Evolutionary conservation across 2,888 invertebrate species (phyloP).

Genomic region (Labia minor): DNA sequence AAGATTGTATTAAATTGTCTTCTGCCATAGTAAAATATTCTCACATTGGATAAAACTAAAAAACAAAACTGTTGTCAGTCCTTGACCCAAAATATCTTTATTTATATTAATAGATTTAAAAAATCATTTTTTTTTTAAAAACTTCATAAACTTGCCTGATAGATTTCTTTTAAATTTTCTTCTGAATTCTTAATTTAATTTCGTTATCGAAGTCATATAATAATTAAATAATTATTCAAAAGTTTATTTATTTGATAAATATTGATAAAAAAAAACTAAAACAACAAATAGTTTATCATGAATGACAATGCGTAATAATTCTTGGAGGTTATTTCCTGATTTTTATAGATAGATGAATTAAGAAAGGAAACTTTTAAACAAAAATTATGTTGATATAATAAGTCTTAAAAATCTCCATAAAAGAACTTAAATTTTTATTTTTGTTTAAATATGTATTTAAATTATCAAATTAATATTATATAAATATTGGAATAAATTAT

Average conservation of each 20-base stretch:
- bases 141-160: not conserved
- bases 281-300: not conserved
- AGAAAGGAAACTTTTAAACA: not conserved
- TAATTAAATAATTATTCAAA: not conserved
- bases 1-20: not conserved
- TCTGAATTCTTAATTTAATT: not conserved
- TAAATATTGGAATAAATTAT: no score
- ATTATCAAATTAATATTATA: no score
- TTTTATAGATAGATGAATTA: not conserved
- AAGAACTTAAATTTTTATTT: no score
- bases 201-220: not conserved
- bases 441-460: no score
- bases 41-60: not conserved
- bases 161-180: not conserved
- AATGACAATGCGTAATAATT: not conserved
- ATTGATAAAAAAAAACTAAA: not conserved
- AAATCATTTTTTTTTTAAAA: not conserved
- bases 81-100: not conserved
- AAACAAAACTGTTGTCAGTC: not conserved
- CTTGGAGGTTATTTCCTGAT: not conserved
- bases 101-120: not conserved
- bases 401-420: no score
- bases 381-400: no score
- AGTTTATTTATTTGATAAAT: not conserved
- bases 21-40: not conserved